These are phyloP conservation scores for Cataglyphis cursor DNA, from an alignment of 2,888 invertebrate species.

Conservation along the genomic window DNA sequence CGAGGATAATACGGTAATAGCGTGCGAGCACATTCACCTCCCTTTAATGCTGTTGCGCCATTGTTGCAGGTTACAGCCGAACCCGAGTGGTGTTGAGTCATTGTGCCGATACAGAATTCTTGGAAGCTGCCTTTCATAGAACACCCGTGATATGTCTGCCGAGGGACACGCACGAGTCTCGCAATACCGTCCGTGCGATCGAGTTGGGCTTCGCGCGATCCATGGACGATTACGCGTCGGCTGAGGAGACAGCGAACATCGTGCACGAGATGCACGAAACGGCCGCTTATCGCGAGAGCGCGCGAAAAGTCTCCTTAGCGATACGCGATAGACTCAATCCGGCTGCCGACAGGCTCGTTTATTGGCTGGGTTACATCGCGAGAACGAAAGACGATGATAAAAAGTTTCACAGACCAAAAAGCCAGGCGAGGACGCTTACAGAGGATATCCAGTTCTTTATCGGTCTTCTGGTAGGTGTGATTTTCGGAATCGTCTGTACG, in stretches of 20 bases:
- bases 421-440: slow-evolving; percentile 75
- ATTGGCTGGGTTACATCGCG: slow-evolving; percentile 82
- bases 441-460: slow-evolving; percentile 80
- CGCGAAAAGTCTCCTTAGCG: slow-evolving; percentile 80
- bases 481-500: slow-evolving; percentile 67
- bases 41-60: slow-evolving; percentile 7
- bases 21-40: not conserved
- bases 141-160: slow-evolving; percentile 85
- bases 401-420: slow-evolving; percentile 75
- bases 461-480: slow-evolving; percentile 80
- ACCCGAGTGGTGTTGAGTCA: slow-evolving; percentile 82
- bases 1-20: slow-evolving; percentile 19
- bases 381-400: slow-evolving; percentile 78
- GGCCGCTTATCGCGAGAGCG: slow-evolving; percentile 80
- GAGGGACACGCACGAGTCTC: slow-evolving; percentile 78
- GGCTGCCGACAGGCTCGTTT: slow-evolving; percentile 82
- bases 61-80: slow-evolving; percentile 80
- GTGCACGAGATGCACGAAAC: slow-evolving; percentile 79
- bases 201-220: slow-evolving; percentile 79
- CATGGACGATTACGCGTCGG: slow-evolving; percentile 58
- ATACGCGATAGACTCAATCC: slow-evolving; percentile 83
- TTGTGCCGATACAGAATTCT: slow-evolving; percentile 82
- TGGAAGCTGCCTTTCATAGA: slow-evolving; percentile 84
- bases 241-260: slow-evolving; percentile 67
- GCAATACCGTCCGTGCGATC: slow-evolving; percentile 79